These are phyloP conservation scores for Coturnix japonica DNA, from an alignment of 2,113 vertebrate genomes.

Conservation along the genomic window DNA sequence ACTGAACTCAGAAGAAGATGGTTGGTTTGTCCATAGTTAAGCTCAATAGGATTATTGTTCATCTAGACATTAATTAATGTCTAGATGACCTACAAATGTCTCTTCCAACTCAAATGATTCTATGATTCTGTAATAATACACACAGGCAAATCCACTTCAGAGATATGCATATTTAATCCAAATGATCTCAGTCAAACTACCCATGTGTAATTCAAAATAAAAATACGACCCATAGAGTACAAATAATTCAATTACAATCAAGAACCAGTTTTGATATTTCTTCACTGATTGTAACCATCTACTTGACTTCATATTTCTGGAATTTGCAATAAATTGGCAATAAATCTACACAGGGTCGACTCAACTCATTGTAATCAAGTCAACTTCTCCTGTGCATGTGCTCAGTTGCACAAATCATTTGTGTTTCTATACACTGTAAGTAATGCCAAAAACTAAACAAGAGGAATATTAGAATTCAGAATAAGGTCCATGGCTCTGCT, in stretches of 20 bases:
- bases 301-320: not conserved
- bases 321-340: not conserved
- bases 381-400: not conserved
- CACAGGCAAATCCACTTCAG: not conserved
- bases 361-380: not conserved
- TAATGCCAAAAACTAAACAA: not conserved
- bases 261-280: not conserved
- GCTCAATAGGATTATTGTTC: no score
- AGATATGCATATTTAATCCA: not conserved
- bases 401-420: not conserved
- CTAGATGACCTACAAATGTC: no score
- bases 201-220: not conserved
- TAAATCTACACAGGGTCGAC: not conserved
- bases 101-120: no score
- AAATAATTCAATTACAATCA: not conserved
- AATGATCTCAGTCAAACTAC: not conserved
- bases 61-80: accelerated
- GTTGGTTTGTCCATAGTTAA: not conserved
- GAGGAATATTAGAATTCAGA: not conserved
- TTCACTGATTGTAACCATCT: not conserved
- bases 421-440: not conserved
- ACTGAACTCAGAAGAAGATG: accelerated
- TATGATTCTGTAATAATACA: no score
- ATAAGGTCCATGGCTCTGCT: not conserved
- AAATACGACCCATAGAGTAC: not conserved